Evolutionary conservation across 2,797 vertebrate genomes (phyloP).

Genomic region (Phrynocephalus guinanensis): DNA sequence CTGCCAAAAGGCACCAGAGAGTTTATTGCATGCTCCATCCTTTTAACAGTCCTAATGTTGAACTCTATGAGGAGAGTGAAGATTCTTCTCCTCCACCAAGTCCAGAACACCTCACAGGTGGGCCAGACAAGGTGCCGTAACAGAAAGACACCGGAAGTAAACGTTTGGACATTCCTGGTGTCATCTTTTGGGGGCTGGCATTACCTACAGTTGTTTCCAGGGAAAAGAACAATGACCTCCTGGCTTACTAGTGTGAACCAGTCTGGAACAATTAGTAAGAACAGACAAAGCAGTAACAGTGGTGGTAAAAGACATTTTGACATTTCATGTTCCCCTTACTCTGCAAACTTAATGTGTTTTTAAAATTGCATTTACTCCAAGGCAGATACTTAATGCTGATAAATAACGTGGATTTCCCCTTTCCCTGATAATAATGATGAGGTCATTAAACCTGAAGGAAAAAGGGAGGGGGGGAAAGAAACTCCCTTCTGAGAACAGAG

Average conservation of each 20-base stretch:
- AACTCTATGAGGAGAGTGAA: too few species aligned
- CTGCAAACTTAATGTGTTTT: not conserved
- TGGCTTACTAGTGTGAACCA: not conserved
- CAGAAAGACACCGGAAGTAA: too few species aligned
- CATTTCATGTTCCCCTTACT: not conserved
- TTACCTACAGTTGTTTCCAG: too few species aligned
- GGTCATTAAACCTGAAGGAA: constrained; percentile 37
- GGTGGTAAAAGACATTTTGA: not conserved
- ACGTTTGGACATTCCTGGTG: too few species aligned
- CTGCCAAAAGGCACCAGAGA: too few species aligned
- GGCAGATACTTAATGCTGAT: constrained; percentile 37
- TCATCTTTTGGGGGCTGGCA: too few species aligned
- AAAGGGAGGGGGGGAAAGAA: not conserved
- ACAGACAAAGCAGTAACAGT: not conserved
- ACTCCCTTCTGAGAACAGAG: constrained; percentile 20
- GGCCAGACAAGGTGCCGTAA: too few species aligned
- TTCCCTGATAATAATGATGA: constrained; percentile 30
- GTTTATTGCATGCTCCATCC: too few species aligned
- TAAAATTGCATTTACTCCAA: constrained; percentile 3
- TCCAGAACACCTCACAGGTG: too few species aligned
- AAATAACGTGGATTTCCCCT: constrained; percentile 37
- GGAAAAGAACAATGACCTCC: too few species aligned
- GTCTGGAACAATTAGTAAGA: not conserved
- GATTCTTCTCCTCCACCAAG: too few species aligned
- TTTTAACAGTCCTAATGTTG: too few species aligned